A percentile compares a stretch with the other conserved stretches of the same genome.
Conservation (phyloP, 2,113 vertebrate species). For the Boleophthalmus pectinirostris region DNA sequence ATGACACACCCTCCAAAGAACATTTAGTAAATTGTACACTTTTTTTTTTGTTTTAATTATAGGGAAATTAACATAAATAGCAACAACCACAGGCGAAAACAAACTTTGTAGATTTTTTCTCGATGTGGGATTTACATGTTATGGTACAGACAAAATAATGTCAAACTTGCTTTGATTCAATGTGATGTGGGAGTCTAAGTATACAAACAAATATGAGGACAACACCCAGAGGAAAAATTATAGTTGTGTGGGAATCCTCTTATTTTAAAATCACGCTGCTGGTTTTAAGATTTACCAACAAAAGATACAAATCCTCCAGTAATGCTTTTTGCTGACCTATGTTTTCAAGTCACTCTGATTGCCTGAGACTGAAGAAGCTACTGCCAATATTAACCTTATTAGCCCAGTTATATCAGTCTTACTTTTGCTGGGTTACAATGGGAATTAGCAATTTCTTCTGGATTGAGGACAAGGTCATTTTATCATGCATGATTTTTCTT, state of each 20-base stretch:
- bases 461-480: not conserved
- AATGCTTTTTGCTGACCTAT: too few species aligned
- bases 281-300: not conserved
- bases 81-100: constrained; percentile 20
- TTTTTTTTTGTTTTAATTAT: constrained; percentile 41
- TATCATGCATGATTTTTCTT: not conserved
- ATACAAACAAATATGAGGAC: not conserved
- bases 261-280: not conserved
- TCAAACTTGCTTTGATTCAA: not conserved
- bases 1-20: constrained; percentile 31
- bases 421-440: not conserved
- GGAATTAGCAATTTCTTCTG: not conserved
- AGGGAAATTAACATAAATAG: constrained; percentile 40
- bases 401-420: not conserved
- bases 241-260: not conserved
- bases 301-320: too few species aligned
- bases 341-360: too few species aligned
- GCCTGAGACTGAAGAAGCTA: too few species aligned
- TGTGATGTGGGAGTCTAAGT: not conserved
- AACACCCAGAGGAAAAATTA: not conserved
- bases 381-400: too few species aligned
- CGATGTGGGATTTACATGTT: constrained; percentile 29
- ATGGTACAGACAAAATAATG: constrained; percentile 33
- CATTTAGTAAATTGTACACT: constrained; percentile 17
- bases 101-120: constrained; percentile 38